phyloP scores from a whole-genome alignment of 2,113 vertebrate species.

The Microtus oregoni region DNA sequence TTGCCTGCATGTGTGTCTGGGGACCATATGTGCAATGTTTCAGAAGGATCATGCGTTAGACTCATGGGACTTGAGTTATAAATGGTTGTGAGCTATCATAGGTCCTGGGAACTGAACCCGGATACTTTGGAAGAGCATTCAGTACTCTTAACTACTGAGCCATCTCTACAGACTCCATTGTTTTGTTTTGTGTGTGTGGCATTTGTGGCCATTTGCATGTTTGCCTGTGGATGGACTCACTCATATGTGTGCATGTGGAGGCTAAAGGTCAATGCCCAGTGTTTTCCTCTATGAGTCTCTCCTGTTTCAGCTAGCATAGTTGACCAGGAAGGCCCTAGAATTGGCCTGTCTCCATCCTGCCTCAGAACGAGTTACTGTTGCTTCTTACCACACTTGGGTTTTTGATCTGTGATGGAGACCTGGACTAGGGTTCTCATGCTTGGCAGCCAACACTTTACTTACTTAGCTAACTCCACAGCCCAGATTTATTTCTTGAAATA shows the following conservation, averaged over 20 bases:
- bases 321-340: no score
- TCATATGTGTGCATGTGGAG: neutral
- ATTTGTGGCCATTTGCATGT: neutral
- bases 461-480: neutral
- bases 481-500: constrained; percentile 42
- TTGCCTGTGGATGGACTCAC: neutral
- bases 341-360: no score
- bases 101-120: neutral
- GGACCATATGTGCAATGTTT: neutral
- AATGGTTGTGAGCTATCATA: neutral
- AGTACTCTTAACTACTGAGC: neutral
- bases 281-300: neutral
- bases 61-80: neutral
- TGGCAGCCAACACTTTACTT: neutral
- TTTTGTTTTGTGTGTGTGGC: neutral
- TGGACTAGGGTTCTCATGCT: neutral
- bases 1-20: neutral
- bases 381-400: neutral
- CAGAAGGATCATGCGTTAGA: neutral
- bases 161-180: neutral
- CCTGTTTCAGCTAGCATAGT: neutral
- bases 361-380: neutral
- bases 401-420: neutral
- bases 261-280: no score
- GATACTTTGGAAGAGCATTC: neutral